phyloP scores from a whole-genome alignment of 2,797 vertebrate species.

The Sebastes diploproa region DNA sequence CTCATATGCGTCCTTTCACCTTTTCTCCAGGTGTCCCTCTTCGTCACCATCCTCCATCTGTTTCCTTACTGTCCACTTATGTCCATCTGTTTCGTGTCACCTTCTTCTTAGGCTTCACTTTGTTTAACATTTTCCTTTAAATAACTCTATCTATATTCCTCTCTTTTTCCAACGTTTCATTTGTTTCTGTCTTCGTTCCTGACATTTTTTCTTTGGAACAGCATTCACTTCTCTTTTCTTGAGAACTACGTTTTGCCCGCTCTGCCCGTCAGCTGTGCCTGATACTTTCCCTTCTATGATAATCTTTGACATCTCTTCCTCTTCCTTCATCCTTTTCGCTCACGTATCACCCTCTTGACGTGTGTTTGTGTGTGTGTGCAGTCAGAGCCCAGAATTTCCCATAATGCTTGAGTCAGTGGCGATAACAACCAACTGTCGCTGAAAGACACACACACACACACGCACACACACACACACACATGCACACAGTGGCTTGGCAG shows the following conservation, averaged over 20 bases:
- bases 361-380: background rate
- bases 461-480: background rate
- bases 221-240: background rate
- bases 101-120: constrained; percentile 17
- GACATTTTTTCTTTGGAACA: background rate
- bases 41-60: background rate
- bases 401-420: constrained; percentile 26
- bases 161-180: background rate
- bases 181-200: constrained; percentile 9
- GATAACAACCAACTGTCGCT: constrained; percentile 38
- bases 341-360: background rate
- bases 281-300: background rate
- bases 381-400: constrained; percentile 28
- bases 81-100: constrained; percentile 54
- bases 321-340: background rate
- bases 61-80: background rate
- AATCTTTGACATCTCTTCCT: constrained; percentile 9
- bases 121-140: constrained; percentile 43
- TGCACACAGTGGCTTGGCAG: constrained; percentile 23
- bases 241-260: background rate
- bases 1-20: background rate
- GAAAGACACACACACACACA: background rate
- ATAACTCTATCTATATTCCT: background rate
- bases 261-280: background rate
- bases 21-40: background rate